phyloP scores from a whole-genome alignment of 2,888 invertebrate genomes.

The Lysandra bellargus region DNA sequence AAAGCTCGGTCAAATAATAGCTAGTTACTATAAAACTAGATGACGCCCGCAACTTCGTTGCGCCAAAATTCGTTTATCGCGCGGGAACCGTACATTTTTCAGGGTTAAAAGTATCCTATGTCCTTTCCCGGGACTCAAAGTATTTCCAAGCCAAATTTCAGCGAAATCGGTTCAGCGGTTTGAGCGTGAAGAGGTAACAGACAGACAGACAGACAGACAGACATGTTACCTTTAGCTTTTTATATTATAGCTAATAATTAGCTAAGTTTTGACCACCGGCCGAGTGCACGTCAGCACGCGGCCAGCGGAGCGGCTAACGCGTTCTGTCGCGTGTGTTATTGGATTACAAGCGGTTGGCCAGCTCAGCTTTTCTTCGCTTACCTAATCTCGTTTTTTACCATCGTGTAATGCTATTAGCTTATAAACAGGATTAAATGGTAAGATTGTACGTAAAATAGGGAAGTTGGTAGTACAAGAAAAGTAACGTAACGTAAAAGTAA shows the following conservation, averaged over 20 bases:
- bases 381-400: neutral
- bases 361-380: conserved; percentile 21
- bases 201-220: no score
- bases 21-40: no score
- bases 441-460: neutral
- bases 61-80: no score
- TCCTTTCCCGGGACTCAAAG: no score
- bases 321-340: conserved; percentile 22
- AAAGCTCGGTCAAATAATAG: no score
- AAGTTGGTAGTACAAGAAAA: neutral
- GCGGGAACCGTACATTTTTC: no score
- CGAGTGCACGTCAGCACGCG: conserved; percentile 2
- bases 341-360: conserved; percentile 38
- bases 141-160: no score
- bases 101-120: no score
- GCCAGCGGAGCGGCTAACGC: conserved; percentile 27
- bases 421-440: neutral
- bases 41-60: no score
- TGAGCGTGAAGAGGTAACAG: no score
- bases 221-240: neutral
- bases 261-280: conserved; percentile 8
- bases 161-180: no score
- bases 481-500: no score
- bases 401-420: neutral
- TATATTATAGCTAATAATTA: neutral